A percentile compares a stretch with the other conserved stretches of the same genome.
Evolutionary conservation across 2,888 invertebrate species (phyloP).

Genomic region (Zygothrica quintamaculata): DNA sequence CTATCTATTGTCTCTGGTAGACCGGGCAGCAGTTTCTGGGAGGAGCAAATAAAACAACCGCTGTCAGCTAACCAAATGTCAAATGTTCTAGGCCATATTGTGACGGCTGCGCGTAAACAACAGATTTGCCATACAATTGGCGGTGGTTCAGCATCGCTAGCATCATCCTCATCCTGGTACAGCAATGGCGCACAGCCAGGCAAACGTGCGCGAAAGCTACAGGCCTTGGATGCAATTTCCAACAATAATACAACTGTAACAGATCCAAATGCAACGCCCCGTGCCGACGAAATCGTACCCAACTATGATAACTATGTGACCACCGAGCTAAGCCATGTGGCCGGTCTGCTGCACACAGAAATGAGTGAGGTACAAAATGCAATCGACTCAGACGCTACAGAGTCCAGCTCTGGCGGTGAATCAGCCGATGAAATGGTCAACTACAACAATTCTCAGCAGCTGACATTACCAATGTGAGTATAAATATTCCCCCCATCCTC

Average conservation of each 20-base stretch:
- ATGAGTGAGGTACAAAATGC: conserved; percentile 90
- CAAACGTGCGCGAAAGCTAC: conserved; percentile 56
- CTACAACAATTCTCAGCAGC: conserved; percentile 91
- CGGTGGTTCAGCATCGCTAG: conserved; percentile 60
- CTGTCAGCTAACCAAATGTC: conserved; percentile 86
- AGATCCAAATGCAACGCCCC: conserved; percentile 32
- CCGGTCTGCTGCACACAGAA: conserved; percentile 90
- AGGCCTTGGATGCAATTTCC: conserved; percentile 19
- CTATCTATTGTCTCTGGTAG: conserved; percentile 73
- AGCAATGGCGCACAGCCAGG: conserved; percentile 52
- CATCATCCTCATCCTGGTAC: conserved; percentile 66
- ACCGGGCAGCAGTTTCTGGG: conserved; percentile 72
- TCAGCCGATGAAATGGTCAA: conserved; percentile 95
- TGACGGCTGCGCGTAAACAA: conserved; percentile 79
- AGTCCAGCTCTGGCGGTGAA: conserved; percentile 96
- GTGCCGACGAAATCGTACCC: conserved; percentile 81
- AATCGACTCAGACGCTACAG: conserved; percentile 96
- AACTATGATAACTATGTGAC: conserved; percentile 84
- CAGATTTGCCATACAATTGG: conserved; percentile 74
- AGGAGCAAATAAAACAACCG: conserved; percentile 84
- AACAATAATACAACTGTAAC: neutral
- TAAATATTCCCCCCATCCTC: too few species aligned
- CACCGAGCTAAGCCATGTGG: conserved; percentile 88
- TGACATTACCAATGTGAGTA: conserved; percentile 91
- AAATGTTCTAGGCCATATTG: conserved; percentile 84